A percentile compares a stretch with the other conserved stretches of the same genome.
These are phyloP conservation scores for Eulemur coronatus DNA, from an alignment of 2,797 vertebrate species.

Conservation along the genomic window DNA sequence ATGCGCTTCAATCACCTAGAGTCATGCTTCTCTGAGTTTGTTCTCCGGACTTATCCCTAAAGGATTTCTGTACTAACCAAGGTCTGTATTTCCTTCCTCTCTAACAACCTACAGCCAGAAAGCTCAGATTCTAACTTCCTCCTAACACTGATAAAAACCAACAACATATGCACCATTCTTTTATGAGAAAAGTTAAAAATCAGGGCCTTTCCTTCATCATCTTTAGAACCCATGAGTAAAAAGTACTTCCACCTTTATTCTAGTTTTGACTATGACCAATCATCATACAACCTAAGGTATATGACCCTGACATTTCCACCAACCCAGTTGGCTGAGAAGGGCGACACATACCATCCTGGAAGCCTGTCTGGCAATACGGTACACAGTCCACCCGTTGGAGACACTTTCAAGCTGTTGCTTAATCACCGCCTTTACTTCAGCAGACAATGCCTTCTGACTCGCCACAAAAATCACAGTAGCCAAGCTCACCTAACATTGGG, in stretches of 20 bases:
- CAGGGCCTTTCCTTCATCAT: not conserved
- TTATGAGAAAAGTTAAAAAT: not conserved
- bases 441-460: conserved; percentile 94
- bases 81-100: not conserved
- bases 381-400: conserved; percentile 98
- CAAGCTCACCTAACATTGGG: conserved; percentile 91
- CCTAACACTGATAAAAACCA: not conserved
- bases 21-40: not conserved
- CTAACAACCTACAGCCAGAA: not conserved
- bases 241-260: not conserved
- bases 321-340: not conserved
- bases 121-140: not conserved
- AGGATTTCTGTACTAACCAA: not conserved
- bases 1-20: not conserved
- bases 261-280: not conserved
- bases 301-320: not conserved
- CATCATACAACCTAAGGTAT: not conserved
- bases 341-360: conserved; percentile 92
- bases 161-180: not conserved
- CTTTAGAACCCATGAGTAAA: not conserved
- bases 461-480: conserved; percentile 99
- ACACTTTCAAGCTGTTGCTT: conserved; percentile 96
- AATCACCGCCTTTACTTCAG: conserved; percentile 94
- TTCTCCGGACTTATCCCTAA: not conserved
- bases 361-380: conserved; percentile 96